phyloP scores from a whole-genome alignment of 1,140 invertebrate species.

The Aradophagus sp. region DNA sequence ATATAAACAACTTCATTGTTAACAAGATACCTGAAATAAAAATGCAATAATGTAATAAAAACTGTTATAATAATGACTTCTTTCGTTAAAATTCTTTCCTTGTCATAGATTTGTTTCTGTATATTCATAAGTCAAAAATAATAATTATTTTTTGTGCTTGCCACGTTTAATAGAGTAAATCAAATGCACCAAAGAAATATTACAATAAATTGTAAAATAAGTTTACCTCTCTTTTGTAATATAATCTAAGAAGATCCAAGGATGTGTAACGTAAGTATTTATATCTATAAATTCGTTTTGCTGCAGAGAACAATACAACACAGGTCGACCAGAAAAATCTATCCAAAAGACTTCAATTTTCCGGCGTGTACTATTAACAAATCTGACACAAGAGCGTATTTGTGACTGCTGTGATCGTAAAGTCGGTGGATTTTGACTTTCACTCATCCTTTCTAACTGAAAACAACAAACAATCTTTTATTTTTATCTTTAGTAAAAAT shows the following conservation, averaged over 20 bases:
- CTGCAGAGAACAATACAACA: constrained; percentile 76
- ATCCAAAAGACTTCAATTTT: constrained; percentile 84
- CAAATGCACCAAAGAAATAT: not conserved
- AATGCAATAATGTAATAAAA: constrained; percentile 6
- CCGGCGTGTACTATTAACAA: constrained; percentile 80
- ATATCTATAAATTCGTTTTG: constrained; percentile 77
- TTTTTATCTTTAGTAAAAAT: too few species aligned
- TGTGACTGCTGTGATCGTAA: constrained; percentile 1
- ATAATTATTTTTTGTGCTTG: too few species aligned
- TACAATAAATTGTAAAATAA: constrained; percentile 5
- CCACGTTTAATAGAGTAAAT: too few species aligned
- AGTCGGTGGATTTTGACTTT: too few species aligned
- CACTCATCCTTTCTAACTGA: too few species aligned
- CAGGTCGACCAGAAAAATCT: constrained; percentile 79
- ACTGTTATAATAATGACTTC: too few species aligned
- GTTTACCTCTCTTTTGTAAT: constrained; percentile 77
- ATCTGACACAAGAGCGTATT: constrained; percentile 77
- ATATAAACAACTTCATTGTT: constrained; percentile 16
- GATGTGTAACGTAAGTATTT: constrained; percentile 83
- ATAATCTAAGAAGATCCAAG: constrained; percentile 82
- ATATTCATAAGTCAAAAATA: too few species aligned
- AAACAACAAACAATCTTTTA: too few species aligned
- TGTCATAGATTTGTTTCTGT: too few species aligned
- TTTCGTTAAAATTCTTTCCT: too few species aligned
- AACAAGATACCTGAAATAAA: constrained; percentile 25